A percentile compares a stretch with the other conserved stretches of the same genome.
Evolutionary conservation across 64 coral and sea anemone species (phyloP).

Genomic region (Anthopleura sola): DNA sequence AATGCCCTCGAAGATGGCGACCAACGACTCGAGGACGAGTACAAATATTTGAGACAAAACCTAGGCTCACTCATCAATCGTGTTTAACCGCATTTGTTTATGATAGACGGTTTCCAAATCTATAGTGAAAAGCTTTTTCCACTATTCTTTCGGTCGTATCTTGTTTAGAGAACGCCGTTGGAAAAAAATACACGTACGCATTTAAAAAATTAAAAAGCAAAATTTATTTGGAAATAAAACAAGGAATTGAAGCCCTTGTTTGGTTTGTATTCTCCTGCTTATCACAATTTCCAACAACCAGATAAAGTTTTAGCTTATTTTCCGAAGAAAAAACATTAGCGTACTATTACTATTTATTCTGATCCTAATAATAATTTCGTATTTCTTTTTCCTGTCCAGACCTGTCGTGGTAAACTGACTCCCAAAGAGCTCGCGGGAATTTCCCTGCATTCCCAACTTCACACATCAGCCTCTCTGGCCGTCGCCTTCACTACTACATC

Average conservation of each 20-base stretch:
- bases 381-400: constrained; percentile 24
- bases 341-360: neutral
- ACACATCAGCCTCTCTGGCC: neutral
- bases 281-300: neutral
- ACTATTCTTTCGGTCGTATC: neutral
- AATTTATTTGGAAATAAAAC: neutral
- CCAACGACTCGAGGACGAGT: constrained; percentile 4
- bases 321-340: neutral
- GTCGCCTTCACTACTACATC: constrained; percentile 13
- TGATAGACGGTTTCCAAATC: neutral
- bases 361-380: constrained; percentile 1
- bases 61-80: neutral
- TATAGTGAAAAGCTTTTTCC: neutral
- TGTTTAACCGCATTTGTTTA: constrained; percentile 9
- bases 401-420: constrained; percentile 36
- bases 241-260: neutral
- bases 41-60: constrained; percentile 6
- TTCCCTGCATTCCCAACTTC: constrained; percentile 16
- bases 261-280: neutral
- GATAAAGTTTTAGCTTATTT: neutral
- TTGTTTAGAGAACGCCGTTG: neutral
- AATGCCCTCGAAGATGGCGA: neutral
- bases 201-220: constrained; percentile 6
- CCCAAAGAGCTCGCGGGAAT: constrained; percentile 57
- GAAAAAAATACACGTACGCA: neutral